These are phyloP conservation scores for Aeoliscus strigatus DNA, from an alignment of 2,797 vertebrate genomes.

Conservation along the genomic window DNA sequence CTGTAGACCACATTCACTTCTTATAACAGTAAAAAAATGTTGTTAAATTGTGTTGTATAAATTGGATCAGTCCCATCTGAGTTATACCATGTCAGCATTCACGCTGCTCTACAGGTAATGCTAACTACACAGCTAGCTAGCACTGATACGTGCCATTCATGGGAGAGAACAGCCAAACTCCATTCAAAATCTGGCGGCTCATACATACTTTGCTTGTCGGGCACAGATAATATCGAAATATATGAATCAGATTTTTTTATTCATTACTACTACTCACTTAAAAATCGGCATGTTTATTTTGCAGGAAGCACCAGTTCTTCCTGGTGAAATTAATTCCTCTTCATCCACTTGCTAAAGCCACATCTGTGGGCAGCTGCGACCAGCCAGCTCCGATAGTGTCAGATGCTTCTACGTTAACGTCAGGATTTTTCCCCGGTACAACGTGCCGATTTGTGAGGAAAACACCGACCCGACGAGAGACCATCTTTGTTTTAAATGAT, in stretches of 20 bases:
- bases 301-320: background rate
- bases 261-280: rapidly evolving
- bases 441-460: too few relatives aligned
- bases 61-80: too few relatives aligned
- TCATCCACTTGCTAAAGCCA: slow-evolving; percentile 5
- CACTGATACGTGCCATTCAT: slow-evolving; percentile 21
- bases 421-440: too few relatives aligned
- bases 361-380: slow-evolving; percentile 40
- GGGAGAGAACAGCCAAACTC: slow-evolving; percentile 26
- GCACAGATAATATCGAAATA: rapidly evolving
- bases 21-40: too few relatives aligned
- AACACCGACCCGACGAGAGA: too few relatives aligned
- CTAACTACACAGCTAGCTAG: slow-evolving; percentile 33
- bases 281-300: background rate
- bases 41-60: too few relatives aligned
- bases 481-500: background rate
- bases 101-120: slow-evolving; percentile 41
- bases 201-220: background rate
- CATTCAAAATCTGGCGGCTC: slow-evolving; percentile 33
- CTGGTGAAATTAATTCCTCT: background rate
- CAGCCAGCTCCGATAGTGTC: slow-evolving; percentile 20
- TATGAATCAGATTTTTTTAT: rapidly evolving
- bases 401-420: background rate
- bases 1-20: too few relatives aligned
- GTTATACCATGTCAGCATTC: slow-evolving; percentile 6